Evolutionary conservation across 2,888 invertebrate genomes (phyloP), one percentile per base, ranked within the genome.

Genomic region (Endotricha flammealis): DNA sequence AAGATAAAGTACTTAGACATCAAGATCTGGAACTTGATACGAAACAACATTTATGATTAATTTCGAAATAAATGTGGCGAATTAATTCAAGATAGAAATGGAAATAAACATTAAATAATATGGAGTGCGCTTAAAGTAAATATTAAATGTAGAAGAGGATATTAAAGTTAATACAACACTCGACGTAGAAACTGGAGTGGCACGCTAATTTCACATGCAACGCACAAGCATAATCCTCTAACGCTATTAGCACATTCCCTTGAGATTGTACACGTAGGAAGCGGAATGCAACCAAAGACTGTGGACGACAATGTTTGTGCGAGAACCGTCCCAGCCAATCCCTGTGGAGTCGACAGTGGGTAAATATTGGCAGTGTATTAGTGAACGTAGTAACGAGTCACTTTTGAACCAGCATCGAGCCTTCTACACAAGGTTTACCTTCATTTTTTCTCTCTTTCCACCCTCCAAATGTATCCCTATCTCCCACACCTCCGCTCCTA

Each of bases 291-390:
- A 65, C 62, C 61, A 61, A 66, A 72, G 74, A 68, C 57, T 54
- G 46, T 38, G 48, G 50, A 57, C 50, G 60, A 67, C 67, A 69
- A 59, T 78, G 74, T 75, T 74, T 76, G 72, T 64, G 61, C 64
- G 58, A 54, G 56, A 60, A 60, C 54, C 65, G 59, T 60, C 60
- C 66, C 60, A 54, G 48, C 58, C 59, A 50, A 56, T 64, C 69
- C 68, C 64, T 35, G 36, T 48, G 62, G 74, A 67, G 64, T 60
- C 58, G 58, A 54, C 54, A 53, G 57, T 55, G 56, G 38, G 57
- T 76, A 79, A 82, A 82, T 81, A 82, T 81, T 79, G 77, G 72
- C 68, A 66, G 57, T 73, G 72, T 76, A 77, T 80, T 78, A 80
- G 70, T 56, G 61, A 59, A 57, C 51, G 53, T 52, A 56, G 65